Percentiles rank a stretch among this genome's conserved stretches.
These are phyloP conservation scores for Asarcornis scutulata DNA, from an alignment of 2,113 vertebrate species.

Conservation along the genomic window DNA sequence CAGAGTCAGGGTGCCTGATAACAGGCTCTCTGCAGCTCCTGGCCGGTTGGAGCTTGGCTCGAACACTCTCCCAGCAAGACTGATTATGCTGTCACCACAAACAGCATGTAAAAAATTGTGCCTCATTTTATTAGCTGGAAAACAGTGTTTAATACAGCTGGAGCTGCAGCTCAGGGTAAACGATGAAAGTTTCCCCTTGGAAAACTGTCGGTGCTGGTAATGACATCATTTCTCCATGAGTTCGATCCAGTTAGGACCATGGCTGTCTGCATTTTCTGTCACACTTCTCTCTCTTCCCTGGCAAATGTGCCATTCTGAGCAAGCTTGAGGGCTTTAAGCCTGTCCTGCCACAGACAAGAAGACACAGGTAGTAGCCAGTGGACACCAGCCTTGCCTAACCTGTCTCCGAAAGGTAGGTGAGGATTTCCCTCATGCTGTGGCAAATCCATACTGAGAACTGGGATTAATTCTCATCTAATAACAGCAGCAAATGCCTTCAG, in stretches of 20 bases:
- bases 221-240: conserved; percentile 33
- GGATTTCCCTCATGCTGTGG: background rate
- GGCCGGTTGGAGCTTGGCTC: background rate
- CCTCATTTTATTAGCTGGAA: conserved; percentile 49
- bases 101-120: conserved; percentile 51
- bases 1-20: background rate
- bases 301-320: background rate
- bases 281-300: background rate
- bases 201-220: conserved; percentile 19
- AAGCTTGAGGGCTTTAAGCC: background rate
- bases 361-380: background rate
- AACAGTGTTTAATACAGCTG: conserved; percentile 52
- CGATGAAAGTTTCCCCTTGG: conserved; percentile 43
- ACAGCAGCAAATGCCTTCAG: background rate
- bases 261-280: conserved; percentile 11
- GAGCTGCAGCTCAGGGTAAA: conserved; percentile 31
- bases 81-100: conserved; percentile 54
- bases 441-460: background rate
- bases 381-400: background rate
- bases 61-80: background rate
- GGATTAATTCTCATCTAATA: background rate
- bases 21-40: background rate
- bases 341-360: background rate
- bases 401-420: background rate
- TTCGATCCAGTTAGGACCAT: background rate